A percentile compares a stretch with the other conserved stretches of the same genome.
Evolutionary conservation across 53 echinoderm and acorn worm species (phyloP).

Genomic region (Mesocentrotus franciscanus): DNA sequence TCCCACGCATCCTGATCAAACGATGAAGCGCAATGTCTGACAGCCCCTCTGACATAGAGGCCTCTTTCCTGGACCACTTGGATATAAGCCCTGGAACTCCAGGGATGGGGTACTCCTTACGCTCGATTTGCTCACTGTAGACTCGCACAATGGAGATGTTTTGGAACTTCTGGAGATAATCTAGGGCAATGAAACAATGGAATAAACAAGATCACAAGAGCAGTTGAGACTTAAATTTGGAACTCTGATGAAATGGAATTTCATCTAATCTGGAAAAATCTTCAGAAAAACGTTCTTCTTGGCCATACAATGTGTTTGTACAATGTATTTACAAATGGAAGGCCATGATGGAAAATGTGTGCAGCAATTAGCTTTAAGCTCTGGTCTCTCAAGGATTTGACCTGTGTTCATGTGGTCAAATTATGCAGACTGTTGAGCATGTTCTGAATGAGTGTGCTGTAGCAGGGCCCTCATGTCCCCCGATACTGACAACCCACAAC

Average conservation of each 20-base stretch:
- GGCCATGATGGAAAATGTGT: too few species aligned
- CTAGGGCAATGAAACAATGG: neutral
- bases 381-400: too few species aligned
- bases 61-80: constrained; percentile 50
- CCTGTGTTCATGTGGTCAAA: too few species aligned
- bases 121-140: constrained; percentile 77
- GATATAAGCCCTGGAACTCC: constrained; percentile 45
- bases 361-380: too few species aligned
- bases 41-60: constrained; percentile 40
- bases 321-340: too few species aligned
- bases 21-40: constrained; percentile 72
- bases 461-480: too few species aligned
- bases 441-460: too few species aligned
- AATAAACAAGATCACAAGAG: neutral
- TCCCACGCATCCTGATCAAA: constrained; percentile 64
- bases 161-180: constrained; percentile 62
- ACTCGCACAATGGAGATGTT: constrained; percentile 70
- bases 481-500: too few species aligned
- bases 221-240: neutral
- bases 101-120: constrained; percentile 70
- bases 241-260: neutral
- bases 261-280: too few species aligned
- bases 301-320: too few species aligned
- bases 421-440: too few species aligned
- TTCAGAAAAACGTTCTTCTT: too few species aligned